Evolutionary conservation across 1,140 invertebrate genomes (phyloP).

Genomic region (Megathymus violae): DNA sequence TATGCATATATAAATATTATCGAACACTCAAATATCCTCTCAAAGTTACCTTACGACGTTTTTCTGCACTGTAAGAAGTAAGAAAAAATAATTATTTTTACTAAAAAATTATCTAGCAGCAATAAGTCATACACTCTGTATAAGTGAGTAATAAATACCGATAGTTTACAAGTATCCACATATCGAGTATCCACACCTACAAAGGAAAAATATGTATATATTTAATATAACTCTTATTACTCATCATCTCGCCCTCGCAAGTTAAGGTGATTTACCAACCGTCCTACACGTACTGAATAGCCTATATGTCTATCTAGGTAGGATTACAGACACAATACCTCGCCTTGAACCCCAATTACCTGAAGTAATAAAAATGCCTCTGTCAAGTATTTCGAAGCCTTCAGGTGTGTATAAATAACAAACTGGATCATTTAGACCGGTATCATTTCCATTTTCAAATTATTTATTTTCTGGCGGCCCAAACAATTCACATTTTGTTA

Average conservation of each 20-base stretch:
- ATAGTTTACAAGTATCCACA: not conserved
- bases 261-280: constrained; percentile 31
- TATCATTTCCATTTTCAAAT: too few relatives aligned
- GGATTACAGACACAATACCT: constrained; percentile 8
- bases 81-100: too few relatives aligned
- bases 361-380: not conserved
- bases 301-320: constrained; percentile 2
- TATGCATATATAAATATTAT: too few relatives aligned
- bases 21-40: too few relatives aligned
- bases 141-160: not conserved
- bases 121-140: not conserved
- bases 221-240: constrained; percentile 22
- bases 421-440: too few relatives aligned
- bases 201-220: too few relatives aligned
- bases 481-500: too few relatives aligned
- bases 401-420: not conserved
- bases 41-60: too few relatives aligned
- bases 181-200: too few relatives aligned
- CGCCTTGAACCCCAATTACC: not conserved
- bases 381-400: not conserved
- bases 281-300: constrained; percentile 21
- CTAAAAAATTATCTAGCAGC: too few relatives aligned
- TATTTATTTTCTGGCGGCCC: too few relatives aligned
- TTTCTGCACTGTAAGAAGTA: too few relatives aligned
- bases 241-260: constrained; percentile 42